Evolutionary conservation across 2,797 vertebrate species (phyloP).

Genomic region (Ctenochaetus hawaiiensis): DNA sequence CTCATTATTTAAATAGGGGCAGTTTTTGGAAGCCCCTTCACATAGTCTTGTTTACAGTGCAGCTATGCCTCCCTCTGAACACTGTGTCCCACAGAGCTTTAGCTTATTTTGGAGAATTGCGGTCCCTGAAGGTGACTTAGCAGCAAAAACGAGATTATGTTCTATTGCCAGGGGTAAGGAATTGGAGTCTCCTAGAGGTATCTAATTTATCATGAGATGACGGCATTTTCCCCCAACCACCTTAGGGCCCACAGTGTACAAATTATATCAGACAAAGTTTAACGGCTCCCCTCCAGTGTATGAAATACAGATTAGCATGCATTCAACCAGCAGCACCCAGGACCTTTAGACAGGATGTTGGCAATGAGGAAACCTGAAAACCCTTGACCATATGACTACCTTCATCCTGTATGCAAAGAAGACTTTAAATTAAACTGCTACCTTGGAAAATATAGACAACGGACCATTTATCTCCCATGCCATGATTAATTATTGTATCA

Average conservation of each 20-base stretch:
- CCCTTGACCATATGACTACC: slow-evolving; percentile 63
- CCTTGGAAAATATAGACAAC: slow-evolving; percentile 64
- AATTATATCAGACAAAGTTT: slow-evolving; percentile 83
- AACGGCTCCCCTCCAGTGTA: slow-evolving; percentile 74
- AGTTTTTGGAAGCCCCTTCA: slow-evolving; percentile 61
- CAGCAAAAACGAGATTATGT: slow-evolving; percentile 86
- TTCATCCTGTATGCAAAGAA: slow-evolving; percentile 67
- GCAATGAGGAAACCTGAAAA: slow-evolving; percentile 60
- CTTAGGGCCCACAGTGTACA: slow-evolving; percentile 71
- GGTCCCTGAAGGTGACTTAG: slow-evolving; percentile 87
- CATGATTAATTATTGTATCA: slow-evolving; percentile 68
- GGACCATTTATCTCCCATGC: slow-evolving; percentile 63
- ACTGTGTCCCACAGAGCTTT: slow-evolving; percentile 73
- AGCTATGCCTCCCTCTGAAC: slow-evolving; percentile 71
- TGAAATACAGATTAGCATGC: slow-evolving; percentile 80
- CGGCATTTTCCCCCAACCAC: slow-evolving; percentile 63
- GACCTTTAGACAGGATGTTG: slow-evolving; percentile 64
- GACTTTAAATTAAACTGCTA: slow-evolving; percentile 67
- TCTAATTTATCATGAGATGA: slow-evolving; percentile 86
- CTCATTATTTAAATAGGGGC: slow-evolving; percentile 73
- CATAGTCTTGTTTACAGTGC: slow-evolving; percentile 75
- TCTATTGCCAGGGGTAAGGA: slow-evolving; percentile 84
- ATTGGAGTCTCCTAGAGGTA: slow-evolving; percentile 82
- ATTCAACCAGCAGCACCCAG: slow-evolving; percentile 56
- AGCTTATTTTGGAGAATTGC: slow-evolving; percentile 81